Percentiles rank a stretch among this genome's conserved stretches.
phyloP scores from a whole-genome alignment of 2,888 invertebrate genomes.

The Cosmorhoe ocellata region DNA sequence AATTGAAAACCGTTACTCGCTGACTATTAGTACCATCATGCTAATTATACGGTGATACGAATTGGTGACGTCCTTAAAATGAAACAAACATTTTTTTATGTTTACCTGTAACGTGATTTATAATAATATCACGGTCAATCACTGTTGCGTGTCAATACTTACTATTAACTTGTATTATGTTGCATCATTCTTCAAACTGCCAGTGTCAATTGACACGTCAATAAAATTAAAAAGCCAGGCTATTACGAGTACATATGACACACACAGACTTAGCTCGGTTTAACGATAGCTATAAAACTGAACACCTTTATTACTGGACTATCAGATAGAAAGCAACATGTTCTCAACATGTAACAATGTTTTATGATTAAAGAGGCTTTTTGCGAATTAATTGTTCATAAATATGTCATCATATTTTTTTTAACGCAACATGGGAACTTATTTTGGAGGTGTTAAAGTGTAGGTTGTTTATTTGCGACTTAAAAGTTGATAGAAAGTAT shows the following conservation, averaged over 20 bases:
- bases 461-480: too few species aligned
- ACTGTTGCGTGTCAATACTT: constrained; percentile 56
- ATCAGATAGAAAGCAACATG: constrained; percentile 22
- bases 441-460: too few species aligned
- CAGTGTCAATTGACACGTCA: constrained; percentile 38
- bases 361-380: neutral
- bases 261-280: constrained; percentile 59
- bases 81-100: too few species aligned
- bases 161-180: constrained; percentile 18
- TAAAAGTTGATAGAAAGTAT: too few species aligned
- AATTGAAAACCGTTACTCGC: too few species aligned
- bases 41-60: too few species aligned
- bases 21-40: too few species aligned
- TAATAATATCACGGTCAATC: too few species aligned
- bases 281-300: constrained; percentile 67
- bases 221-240: constrained; percentile 55
- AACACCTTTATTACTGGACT: constrained; percentile 55
- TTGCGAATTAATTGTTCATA: neutral
- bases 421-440: too few species aligned
- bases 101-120: too few species aligned
- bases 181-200: constrained; percentile 22
- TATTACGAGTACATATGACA: constrained; percentile 47
- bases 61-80: too few species aligned
- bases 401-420: neutral
- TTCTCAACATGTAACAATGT: constrained; percentile 23